These are phyloP conservation scores for Protomyctophum bolini DNA, from an alignment of 2,113 vertebrate species.

Conservation along the genomic window DNA sequence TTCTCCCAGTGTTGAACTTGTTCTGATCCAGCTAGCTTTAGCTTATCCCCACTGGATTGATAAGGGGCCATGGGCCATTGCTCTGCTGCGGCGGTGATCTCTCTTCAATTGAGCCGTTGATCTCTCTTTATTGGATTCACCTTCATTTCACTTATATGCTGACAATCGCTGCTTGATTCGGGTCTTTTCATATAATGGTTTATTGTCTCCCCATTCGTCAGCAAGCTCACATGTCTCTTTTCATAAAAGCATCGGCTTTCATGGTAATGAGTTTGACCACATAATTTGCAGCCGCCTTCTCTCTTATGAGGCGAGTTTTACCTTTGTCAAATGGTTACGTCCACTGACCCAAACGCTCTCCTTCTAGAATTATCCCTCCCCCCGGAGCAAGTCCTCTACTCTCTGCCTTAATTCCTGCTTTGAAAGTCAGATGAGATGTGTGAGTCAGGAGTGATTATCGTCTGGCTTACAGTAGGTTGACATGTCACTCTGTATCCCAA, in stretches of 20 bases:
- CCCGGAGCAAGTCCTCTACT: constrained; percentile 52
- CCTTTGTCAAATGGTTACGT: constrained; percentile 41
- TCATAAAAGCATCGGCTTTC: background rate
- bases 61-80: too few relatives aligned
- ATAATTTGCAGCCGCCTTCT: constrained; percentile 2
- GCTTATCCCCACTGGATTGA: too few relatives aligned
- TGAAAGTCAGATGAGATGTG: constrained; percentile 68
- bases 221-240: background rate
- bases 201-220: background rate
- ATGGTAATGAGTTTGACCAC: background rate
- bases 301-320: constrained; percentile 11
- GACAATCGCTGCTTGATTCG: background rate
- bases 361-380: constrained; percentile 28
- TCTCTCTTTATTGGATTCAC: too few relatives aligned
- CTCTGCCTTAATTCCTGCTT: constrained; percentile 41
- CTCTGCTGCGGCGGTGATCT: too few relatives aligned
- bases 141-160: background rate
- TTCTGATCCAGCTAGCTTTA: too few relatives aligned
- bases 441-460: constrained; percentile 63
- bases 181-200: background rate
- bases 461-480: constrained; percentile 39
- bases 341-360: constrained; percentile 34
- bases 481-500: constrained; percentile 48
- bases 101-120: too few relatives aligned
- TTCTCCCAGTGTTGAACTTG: too few relatives aligned